phyloP scores from a whole-genome alignment of 30 jellyfish, hydroid and myxozoan genomes.

The Chrysaora quinquecirrha region DNA sequence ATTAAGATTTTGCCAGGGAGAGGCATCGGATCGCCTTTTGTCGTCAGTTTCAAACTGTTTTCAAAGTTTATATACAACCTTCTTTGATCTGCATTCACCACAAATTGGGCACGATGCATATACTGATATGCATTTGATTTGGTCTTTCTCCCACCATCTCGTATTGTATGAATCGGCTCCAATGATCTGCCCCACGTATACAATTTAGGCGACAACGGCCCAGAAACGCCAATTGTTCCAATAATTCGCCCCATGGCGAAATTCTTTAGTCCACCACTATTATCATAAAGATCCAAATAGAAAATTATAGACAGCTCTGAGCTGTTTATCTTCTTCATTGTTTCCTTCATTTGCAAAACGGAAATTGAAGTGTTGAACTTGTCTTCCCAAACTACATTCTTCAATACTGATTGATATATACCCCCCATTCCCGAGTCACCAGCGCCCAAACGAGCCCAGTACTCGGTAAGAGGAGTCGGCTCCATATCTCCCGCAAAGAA shows the following conservation, averaged over 20 bases:
- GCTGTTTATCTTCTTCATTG: constrained; percentile 16
- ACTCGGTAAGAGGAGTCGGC: constrained; percentile 26
- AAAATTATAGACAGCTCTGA: constrained; percentile 32
- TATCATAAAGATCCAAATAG: constrained; percentile 10
- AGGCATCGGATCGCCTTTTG: constrained; percentile 15
- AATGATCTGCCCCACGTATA: constrained; percentile 47
- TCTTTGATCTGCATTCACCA: constrained; percentile 6
- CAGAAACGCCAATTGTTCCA: constrained; percentile 62
- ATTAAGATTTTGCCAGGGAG: constrained; percentile 6
- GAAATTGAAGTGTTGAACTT: constrained; percentile 7
- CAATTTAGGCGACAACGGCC: constrained; percentile 42
- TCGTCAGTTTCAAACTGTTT: constrained; percentile 3
- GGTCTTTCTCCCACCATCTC: background rate
- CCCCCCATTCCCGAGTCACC: constrained; percentile 29
- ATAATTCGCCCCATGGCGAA: constrained; percentile 61
- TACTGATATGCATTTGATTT: background rate
- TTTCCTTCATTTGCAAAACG: constrained; percentile 32
- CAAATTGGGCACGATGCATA: constrained; percentile 33
- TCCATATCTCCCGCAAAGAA: constrained; percentile 50
- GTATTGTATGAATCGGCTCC: background rate
- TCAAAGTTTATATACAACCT: constrained; percentile 29
- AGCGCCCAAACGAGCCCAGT: constrained; percentile 25
- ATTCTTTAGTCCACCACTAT: too few relatives aligned
- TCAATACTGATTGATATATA: constrained; percentile 29
- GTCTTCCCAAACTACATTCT: constrained; percentile 19